Evolutionary conservation across 2,797 vertebrate genomes (phyloP), one percentile per base, ranked within the genome.

Genomic region (Ctenopoma kingsleyae): DNA sequence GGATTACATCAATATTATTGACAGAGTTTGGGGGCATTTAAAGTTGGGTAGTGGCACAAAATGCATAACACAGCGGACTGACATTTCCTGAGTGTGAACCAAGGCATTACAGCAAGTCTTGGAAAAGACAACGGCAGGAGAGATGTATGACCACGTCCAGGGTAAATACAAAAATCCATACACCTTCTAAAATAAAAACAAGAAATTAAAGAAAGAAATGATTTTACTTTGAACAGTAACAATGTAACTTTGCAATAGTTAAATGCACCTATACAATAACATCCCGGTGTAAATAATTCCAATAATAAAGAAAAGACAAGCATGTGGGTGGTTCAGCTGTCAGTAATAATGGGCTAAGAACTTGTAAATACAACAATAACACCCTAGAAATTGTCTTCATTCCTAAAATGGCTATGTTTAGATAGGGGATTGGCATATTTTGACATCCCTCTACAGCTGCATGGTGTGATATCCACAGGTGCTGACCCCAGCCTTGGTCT

Each of bases 1-100:
- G 94, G 95, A 96, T 96, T 93, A 93, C 94, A 93, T 97, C 95
- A 84, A 96, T 96, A 95, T 93, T 95, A 97, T 96, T 91, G 96
- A 96, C 92, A 87, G 81, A 92, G 91, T 94, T 94, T 87, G 88
- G 89, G 91, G 91, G 94, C 92, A 82, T 94, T 95, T 93, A 93
- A 91, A 93, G 92, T 91, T 79, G 80, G 91, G 89, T 82, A 87
- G 89, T 80, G 76, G 82, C 67, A 43, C 40, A 54, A 13, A 76
- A 81, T 60, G 78, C 67, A 36, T n/a, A 86, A 92, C 90, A 92
- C 90, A 80, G 83, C 89, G 74, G 61, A 71, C 64, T 58, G 71
- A 79, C 83, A 69, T 78, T 77, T 89, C 77, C 78, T 80, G 75
- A 52, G 80, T 80, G 70, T 63, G 66, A 71, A 59, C 46, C 3